Percentiles rank a stretch among this genome's conserved stretches.
phyloP scores from a whole-genome alignment of 2,888 invertebrate species.

The Caenorhabditis zanzibari region DNA sequence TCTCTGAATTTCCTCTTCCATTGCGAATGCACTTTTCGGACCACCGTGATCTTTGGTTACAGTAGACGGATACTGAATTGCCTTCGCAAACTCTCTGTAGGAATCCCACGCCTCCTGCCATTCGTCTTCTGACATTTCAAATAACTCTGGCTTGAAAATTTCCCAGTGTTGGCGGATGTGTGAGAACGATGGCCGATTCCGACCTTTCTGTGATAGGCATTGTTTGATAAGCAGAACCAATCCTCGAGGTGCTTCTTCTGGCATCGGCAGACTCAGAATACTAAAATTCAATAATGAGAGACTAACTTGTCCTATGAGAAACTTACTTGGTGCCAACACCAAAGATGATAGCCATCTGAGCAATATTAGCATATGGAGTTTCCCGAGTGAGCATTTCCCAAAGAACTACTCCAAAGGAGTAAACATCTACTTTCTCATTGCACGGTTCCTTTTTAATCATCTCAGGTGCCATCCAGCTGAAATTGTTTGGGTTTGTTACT shows the following conservation, averaged over 20 bases:
- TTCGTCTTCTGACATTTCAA: slow-evolving; percentile 87
- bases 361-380: slow-evolving; percentile 94
- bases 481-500: background rate
- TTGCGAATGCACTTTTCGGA: slow-evolving; percentile 47
- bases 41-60: slow-evolving; percentile 66
- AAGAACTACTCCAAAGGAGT: slow-evolving; percentile 98
- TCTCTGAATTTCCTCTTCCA: slow-evolving; percentile 86
- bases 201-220: slow-evolving; percentile 93
- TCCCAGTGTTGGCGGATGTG: slow-evolving; percentile 91
- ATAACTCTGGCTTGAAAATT: slow-evolving; percentile 91
- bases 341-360: slow-evolving; percentile 97
- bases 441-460: slow-evolving; percentile 97
- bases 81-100: slow-evolving; percentile 68
- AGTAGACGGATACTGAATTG: slow-evolving; percentile 70
- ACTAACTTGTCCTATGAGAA: too few species aligned
- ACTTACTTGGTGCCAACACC: slow-evolving; percentile 90
- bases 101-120: slow-evolving; percentile 63
- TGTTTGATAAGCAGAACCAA: slow-evolving; percentile 87
- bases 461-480: slow-evolving; percentile 98
- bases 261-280: slow-evolving; percentile 93
- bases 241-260: slow-evolving; percentile 90
- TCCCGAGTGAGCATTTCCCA: slow-evolving; percentile 98
- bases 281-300: slow-evolving; percentile 86
- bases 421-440: slow-evolving; percentile 97
- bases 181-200: slow-evolving; percentile 93